Base-by-base conservation (phyloP, 2,888 invertebrate genomes). In the Lordiphosa andalusiaca region DNA sequence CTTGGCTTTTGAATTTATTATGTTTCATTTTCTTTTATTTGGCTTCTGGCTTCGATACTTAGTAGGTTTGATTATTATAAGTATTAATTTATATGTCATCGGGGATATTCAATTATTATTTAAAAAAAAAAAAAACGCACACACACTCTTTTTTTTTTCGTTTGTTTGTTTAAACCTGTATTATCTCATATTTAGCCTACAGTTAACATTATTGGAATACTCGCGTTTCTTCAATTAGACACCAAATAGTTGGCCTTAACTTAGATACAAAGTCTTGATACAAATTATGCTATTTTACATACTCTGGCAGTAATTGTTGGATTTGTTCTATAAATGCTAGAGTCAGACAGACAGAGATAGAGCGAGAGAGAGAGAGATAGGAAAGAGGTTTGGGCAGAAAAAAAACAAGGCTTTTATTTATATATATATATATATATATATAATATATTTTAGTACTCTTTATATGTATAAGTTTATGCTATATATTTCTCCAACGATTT, bases 1-100 rank as follows among this genome's bases (percentile, higher is more conserved):
- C 71, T 82, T 75, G 83, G 80, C 83, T 83, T 76, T 82, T 76
- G 76, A 83, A 76, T 76, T 76, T 76, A 76, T 82, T 76, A 82
- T 71, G 72, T 78, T 82, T 73, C 35, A 39, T 44, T 53, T 65
- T 39, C 30, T 30, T 42, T 30, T 55, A 30, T 63, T 63, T 63
- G 63, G 63, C 63, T 63, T 56, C 40, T 41, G 40, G 40, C 60
- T 56, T 75, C 78, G 78, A 73, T 81, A 30, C 62, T 61, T 61
- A 71, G 77, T 66, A 64, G 72, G 82, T 56, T 51, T 66, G 59
- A 69, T 64, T 74, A 71, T 71, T 74, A 82, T 62, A 63, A 63
- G 67, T 69, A 59, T 55, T 25, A 25, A 44, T 61, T 61, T 60
- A 30, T 59, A 62, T 65, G 54, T 65, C 46, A 69, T 77, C 67